Base-by-base conservation (phyloP, 2,888 invertebrate genomes). In the Petrolisthes manimaculis region DNA sequence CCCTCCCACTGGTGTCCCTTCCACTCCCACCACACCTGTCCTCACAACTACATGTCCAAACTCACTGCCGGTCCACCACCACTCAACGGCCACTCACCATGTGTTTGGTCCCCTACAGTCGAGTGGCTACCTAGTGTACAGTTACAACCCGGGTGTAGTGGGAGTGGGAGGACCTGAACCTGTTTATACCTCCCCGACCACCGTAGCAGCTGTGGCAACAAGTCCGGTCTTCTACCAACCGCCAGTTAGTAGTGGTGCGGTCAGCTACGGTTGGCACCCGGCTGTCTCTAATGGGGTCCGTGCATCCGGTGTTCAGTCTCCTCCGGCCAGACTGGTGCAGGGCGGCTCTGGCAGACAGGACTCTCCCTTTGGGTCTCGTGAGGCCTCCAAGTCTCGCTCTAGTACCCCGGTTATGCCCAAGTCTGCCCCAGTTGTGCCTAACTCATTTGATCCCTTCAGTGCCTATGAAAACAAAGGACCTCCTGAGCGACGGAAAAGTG, bases 11-110 rank as follows among this genome's bases (percentile, higher is more conserved):
- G 83, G 84, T 18, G 78, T 84, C 12, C 84, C 88, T 14, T 81
- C 88, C 74, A 88, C 88, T 37, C 88, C 88, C 21, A 88, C 84
- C 81, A 84, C 88, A 61, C 88, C 88, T 61, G 81, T 88, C 37
- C 56, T 87, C 61, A 74, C 56, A 18, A 69, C 83, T 56, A 82
- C 81, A 67, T 55, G 69, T 0, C 71, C 84, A 3, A 21, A 69
- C 37, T n/a, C 81, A 56, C 86, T 14, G 5, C 74, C 74, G 71
- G 5, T 74, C 21, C 80, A 71, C n/a, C 80, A 71, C n/a, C 86
- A 86, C 74, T 53, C 81, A 21, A 81, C 80, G 69, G 81, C 86
- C 54, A 86, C 86, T 54, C 86, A 86, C 55, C 86, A 86, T 74
- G 80, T 88, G n/a, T 84, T 83, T 80, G 88, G 80, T 3, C 80